phyloP scores from a whole-genome alignment of 2,888 invertebrate genomes.

The Luffia ferchaultella region DNA sequence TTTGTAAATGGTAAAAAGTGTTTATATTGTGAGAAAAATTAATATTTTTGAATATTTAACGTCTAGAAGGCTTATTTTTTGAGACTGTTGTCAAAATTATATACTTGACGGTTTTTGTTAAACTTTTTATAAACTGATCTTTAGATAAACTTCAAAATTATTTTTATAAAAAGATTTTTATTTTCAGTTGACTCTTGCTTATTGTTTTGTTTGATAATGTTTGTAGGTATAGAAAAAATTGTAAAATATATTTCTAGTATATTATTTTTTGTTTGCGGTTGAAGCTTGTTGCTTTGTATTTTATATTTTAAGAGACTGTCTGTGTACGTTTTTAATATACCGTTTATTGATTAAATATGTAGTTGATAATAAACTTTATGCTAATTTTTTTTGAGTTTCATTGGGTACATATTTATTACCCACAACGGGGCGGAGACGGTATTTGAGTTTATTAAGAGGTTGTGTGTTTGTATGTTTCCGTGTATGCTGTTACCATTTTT shows the following conservation, averaged over 20 bases:
- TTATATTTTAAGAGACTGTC: background rate
- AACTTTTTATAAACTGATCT: slow-evolving; percentile 23
- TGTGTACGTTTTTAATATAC: background rate
- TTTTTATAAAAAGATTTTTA: slow-evolving; percentile 43
- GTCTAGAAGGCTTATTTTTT: slow-evolving; percentile 50
- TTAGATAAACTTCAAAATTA: slow-evolving; percentile 38
- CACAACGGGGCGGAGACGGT: too few relatives aligned
- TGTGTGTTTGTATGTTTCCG: too few relatives aligned
- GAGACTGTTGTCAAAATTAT: slow-evolving; percentile 58
- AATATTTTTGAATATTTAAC: slow-evolving; percentile 52
- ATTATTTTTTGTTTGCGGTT: background rate
- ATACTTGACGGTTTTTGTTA: slow-evolving; percentile 36
- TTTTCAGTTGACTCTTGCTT: slow-evolving; percentile 42
- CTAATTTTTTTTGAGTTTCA: background rate
- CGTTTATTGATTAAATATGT: background rate
- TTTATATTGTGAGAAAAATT: slow-evolving; percentile 25
- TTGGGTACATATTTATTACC: background rate
- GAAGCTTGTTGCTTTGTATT: background rate
- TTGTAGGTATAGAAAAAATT: slow-evolving; percentile 13
- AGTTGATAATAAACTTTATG: background rate
- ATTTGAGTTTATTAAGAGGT: too few relatives aligned
- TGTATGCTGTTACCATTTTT: too few relatives aligned
- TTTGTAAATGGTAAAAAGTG: background rate
- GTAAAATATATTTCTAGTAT: background rate
- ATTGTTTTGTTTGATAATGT: slow-evolving; percentile 26